phyloP scores from a whole-genome alignment of 2,888 invertebrate genomes.

The Poecilus cupreus region DNA sequence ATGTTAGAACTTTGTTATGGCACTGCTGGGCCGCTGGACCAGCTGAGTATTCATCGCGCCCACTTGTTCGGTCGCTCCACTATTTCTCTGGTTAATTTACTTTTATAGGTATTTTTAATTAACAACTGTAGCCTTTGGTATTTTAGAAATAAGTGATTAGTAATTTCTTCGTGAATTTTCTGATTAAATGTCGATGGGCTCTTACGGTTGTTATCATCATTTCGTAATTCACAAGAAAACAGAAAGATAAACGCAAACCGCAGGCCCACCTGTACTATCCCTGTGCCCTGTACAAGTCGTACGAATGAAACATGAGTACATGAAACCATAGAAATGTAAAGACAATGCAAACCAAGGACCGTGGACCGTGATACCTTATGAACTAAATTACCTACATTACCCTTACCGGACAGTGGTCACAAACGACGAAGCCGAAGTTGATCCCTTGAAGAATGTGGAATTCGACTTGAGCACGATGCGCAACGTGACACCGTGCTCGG shows the following conservation, averaged over 20 bases:
- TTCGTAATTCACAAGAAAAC: not conserved
- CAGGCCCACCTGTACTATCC: too few species aligned
- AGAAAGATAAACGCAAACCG: not conserved
- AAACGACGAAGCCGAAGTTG: not conserved
- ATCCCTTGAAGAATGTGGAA: slow-evolving; percentile 20
- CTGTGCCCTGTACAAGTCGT: not conserved
- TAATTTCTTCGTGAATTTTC: slow-evolving; percentile 57
- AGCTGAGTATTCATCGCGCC: slow-evolving; percentile 61
- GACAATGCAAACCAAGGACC: not conserved
- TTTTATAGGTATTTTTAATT: slow-evolving; percentile 66
- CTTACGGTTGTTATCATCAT: slow-evolving; percentile 13
- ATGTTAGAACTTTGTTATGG: slow-evolving; percentile 68
- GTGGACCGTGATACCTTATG: not conserved
- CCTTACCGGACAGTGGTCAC: too few species aligned
- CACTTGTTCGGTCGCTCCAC: slow-evolving; percentile 36
- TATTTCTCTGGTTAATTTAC: slow-evolving; percentile 63
- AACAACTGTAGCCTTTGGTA: slow-evolving; percentile 64
- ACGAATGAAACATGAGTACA: not conserved
- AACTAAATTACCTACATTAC: too few species aligned
- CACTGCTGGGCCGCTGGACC: slow-evolving; percentile 67
- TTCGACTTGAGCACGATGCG: slow-evolving; percentile 14
- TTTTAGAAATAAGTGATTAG: slow-evolving; percentile 65
- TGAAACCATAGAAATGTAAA: slow-evolving; percentile 15
- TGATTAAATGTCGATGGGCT: slow-evolving; percentile 37
- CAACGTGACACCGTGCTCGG: slow-evolving; percentile 25